Percentiles rank a stretch among this genome's conserved stretches.
Conservation (phyloP, 2,113 vertebrate species). For the Oxyruncus cristatus region DNA sequence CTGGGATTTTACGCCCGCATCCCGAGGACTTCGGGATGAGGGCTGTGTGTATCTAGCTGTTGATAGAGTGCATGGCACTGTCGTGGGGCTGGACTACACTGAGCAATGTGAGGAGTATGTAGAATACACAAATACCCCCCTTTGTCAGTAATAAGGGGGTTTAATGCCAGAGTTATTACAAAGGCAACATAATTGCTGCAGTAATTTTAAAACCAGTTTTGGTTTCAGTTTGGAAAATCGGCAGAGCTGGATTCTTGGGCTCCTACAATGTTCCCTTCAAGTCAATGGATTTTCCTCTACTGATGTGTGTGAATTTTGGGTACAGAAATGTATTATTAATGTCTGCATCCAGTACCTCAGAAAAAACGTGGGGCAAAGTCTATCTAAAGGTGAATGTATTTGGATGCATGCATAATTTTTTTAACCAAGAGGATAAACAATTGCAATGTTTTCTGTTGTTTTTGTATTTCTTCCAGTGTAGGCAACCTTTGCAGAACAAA, state of each 20-base stretch:
- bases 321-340: not conserved
- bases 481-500: constrained; percentile 49
- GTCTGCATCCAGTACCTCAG: not conserved
- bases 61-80: fast-evolving
- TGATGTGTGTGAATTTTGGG: not conserved
- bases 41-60: not conserved
- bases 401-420: not conserved
- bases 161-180: not conserved
- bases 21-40: not conserved
- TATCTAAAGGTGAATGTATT: not conserved
- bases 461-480: not conserved
- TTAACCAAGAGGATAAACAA: not conserved
- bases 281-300: not conserved
- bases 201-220: not conserved
- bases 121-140: not conserved
- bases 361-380: not conserved
- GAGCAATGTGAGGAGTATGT: not conserved
- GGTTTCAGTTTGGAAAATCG: not conserved
- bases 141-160: not conserved
- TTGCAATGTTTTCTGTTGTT: constrained; percentile 27
- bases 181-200: not conserved
- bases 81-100: not conserved
- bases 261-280: not conserved
- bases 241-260: not conserved
- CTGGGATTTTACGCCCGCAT: fast-evolving